Evolutionary conservation across 2,888 invertebrate genomes (phyloP).

Genomic region (Sturmia bella): DNA sequence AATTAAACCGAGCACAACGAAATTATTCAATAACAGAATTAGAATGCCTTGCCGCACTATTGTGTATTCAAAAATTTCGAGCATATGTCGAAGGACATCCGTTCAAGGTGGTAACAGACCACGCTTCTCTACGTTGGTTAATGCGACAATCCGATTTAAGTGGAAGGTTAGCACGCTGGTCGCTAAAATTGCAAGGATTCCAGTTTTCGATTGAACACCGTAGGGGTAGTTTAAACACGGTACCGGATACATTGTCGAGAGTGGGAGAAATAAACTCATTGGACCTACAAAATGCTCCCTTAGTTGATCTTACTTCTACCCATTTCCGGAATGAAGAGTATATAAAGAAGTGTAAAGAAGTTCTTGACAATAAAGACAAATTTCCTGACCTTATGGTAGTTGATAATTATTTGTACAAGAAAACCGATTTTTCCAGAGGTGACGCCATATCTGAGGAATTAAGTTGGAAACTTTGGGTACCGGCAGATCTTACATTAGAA

Average conservation of each 20-base stretch:
- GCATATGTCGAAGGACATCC: not conserved
- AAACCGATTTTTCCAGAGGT: not conserved
- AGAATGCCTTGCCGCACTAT: not conserved
- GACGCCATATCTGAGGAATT: not conserved
- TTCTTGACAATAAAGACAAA: not conserved
- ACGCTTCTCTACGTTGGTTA: not conserved
- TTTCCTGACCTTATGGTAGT: constrained; percentile 12
- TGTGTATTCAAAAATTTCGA: not conserved
- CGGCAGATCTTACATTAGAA: not conserved
- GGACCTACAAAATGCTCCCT: not conserved
- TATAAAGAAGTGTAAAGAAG: not conserved
- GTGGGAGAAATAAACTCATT: too few relatives aligned
- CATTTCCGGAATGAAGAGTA: constrained; percentile 1
- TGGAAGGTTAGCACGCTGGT: not conserved
- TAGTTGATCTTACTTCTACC: not conserved
- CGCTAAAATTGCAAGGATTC: not conserved
- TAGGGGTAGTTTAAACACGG: not conserved
- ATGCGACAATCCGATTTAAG: not conserved
- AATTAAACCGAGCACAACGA: not conserved
- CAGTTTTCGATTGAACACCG: not conserved
- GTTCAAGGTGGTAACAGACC: constrained; percentile 7
- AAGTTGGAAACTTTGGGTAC: constrained; percentile 31
- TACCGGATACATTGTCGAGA: not conserved
- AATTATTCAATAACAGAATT: not conserved
- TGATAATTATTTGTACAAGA: constrained; percentile 2